Base-by-base conservation (phyloP, 2,113 vertebrate genomes). In the Rhinolophus sinicus region DNA sequence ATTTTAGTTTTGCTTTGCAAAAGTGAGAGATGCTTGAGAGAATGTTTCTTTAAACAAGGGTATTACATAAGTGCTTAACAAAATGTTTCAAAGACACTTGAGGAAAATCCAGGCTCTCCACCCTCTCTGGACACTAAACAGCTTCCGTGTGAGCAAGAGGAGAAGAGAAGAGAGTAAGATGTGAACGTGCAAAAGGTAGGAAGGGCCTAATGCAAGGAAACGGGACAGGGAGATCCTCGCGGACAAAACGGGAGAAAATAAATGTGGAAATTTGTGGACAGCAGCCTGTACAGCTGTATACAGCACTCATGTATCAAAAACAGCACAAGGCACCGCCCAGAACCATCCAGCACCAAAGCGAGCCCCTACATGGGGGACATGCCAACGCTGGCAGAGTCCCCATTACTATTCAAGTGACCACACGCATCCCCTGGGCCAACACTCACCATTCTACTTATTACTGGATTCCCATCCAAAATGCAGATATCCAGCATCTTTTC, bases 361-460 rank as follows among this genome's bases (percentile, higher is more conserved):
- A 7, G 1, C 2, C 85, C 4, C 33, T 5, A 24, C 12, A 6
- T 21, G 4, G 26, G 6, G 3, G 12, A 9, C 6, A n/a, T 6
- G 33, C 3, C 22, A 22, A 4, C 13, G 5, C n/a, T 33, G 50
- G 19, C 0, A 12, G 15, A 18, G 6, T 47, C 24, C 47, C 47
- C 12, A 50, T 50, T 13, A 54, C 40, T 11, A 21, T 58, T 26
- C 62, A 38, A 40, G 26, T 28, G 21, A 50, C 19, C 0, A 44
- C 9, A 2, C 3, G 56, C 0, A 56, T 28, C 18, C 22, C 12
- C 9, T 38, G 16, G 38, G 33, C 6, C 24, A 19, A 52, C 30
- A 38, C 11, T 40, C 81, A 56, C 2, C 28, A 65, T 40, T 85
- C 11, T 44, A 30, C 64, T 21, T 84, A 58, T 7, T 77, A 28